Base-by-base conservation (phyloP, 2,888 invertebrate species). In the Volucella zonaria region DNA sequence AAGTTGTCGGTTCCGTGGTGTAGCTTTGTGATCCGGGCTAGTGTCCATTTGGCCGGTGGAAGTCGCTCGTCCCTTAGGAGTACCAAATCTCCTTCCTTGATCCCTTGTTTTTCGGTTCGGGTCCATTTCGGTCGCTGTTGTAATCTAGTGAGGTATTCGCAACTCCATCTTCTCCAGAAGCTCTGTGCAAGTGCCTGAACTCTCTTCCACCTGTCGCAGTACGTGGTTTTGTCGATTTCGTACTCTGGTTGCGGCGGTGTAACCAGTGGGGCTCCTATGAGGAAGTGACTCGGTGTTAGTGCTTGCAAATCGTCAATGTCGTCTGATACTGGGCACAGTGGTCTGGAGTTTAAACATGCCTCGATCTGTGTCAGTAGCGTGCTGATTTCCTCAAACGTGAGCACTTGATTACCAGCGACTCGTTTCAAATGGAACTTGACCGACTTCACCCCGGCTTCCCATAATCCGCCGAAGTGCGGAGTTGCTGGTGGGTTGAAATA, bases 301-400 rank as follows among this genome's bases (percentile, higher is more conserved):
- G n/a, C n/a, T n/a, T n/a, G n/a, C n/a, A n/a, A n/a, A n/a, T n/a
- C n/a, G n/a, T n/a, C n/a, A n/a, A n/a, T n/a, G n/a, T n/a, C n/a
- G n/a, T n/a, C n/a, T n/a, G n/a, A n/a, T 14, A 49, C n/a, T 11
- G 49, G n/a, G 2, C 14, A 49, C 12, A 49, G 12, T 1, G 49
- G 49, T 12, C 18, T 18, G 8, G 54, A 23, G 11, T 23, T 54
- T 18, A 54, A 18, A 23, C 54, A 54, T 23, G 54, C 54, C 31
- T 54, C 54, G 12, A 54, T 18, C 18, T 54, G 23, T 18, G 15
- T 54, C n/a, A 49, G 49, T 14, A 49, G n/a, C 49, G n/a, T 49
- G 49, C n/a, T 23, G 23, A 23, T 2, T 23, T 23, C 23, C 4
- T 23, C 23, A 2, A 23, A 23, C 4, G 23, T 23, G 4, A 23